Evolutionary conservation across 1,140 invertebrate genomes (phyloP).

Genomic region (Augochlora pura): DNA sequence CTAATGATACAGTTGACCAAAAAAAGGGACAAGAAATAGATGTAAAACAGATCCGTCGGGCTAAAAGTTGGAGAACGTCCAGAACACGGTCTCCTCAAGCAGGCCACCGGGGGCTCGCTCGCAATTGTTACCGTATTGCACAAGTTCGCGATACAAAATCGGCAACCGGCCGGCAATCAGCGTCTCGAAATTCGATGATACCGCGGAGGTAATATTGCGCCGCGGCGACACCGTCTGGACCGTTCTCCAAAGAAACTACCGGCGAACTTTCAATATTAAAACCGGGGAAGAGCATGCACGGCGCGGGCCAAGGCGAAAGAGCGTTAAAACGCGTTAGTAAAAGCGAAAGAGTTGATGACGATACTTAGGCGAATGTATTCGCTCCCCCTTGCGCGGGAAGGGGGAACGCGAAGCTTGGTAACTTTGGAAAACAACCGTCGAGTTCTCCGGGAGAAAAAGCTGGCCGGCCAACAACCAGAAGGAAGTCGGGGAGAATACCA

Average conservation of each 20-base stretch:
- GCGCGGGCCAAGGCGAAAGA: not conserved
- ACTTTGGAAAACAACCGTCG: conserved; percentile 46
- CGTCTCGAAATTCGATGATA: conserved; percentile 19
- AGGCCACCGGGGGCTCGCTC: not conserved
- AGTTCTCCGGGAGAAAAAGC: conserved; percentile 50
- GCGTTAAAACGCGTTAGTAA: conserved; percentile 20
- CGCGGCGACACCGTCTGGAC: conserved; percentile 19
- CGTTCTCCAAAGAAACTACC: conserved; percentile 45
- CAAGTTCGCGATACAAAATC: not conserved
- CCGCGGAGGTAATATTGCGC: not conserved
- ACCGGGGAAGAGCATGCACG: not conserved
- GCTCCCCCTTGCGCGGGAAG: not conserved
- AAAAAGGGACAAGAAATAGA: no score
- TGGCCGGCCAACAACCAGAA: conserved; percentile 35
- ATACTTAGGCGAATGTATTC: conserved; percentile 38
- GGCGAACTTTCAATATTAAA: conserved; percentile 35
- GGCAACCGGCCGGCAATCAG: not conserved
- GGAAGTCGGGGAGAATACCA: conserved; percentile 23
- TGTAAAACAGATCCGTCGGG: not conserved
- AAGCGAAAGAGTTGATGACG: conserved; percentile 39
- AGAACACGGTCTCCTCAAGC: not conserved
- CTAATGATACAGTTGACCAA: conserved; percentile 56
- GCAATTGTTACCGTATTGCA: conserved; percentile 7
- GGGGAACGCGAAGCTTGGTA: conserved; percentile 34
- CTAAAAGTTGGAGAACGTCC: conserved; percentile 36